Evolutionary conservation across 2,113 vertebrate species (phyloP).

Genomic region (Lepus timidus): DNA sequence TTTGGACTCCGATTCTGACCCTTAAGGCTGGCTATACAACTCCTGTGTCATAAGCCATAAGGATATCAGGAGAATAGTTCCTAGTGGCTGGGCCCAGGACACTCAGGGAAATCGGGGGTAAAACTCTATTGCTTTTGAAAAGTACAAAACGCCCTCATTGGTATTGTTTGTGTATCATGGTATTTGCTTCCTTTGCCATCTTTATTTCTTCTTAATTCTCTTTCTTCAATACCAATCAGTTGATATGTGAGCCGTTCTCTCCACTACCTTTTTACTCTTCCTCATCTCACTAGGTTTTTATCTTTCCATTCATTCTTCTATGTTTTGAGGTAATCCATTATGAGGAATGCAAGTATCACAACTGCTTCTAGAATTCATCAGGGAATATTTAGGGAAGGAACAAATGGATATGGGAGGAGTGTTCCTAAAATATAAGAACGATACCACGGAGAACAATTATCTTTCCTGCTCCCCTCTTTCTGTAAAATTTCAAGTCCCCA

Average conservation of each 20-base stretch:
- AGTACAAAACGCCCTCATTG: not conserved
- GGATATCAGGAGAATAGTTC: not conserved
- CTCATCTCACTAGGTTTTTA: not conserved
- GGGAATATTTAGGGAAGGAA: constrained; percentile 15
- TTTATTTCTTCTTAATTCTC: not conserved
- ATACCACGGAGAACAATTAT: not conserved
- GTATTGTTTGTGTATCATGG: not conserved
- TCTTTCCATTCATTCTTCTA: not conserved
- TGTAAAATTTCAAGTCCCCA: not conserved
- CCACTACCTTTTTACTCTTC: not conserved
- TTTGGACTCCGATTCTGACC: not conserved
- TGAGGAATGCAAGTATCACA: not conserved
- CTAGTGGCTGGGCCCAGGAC: not conserved
- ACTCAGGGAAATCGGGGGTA: not conserved
- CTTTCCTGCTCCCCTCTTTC: not conserved
- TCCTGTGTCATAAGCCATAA: not conserved
- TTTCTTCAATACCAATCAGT: not conserved
- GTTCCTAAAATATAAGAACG: not conserved
- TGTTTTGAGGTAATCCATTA: not conserved
- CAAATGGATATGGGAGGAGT: not conserved
- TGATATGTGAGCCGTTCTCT: not conserved
- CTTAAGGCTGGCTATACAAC: not conserved
- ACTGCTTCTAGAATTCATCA: not conserved
- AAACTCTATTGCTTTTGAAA: not conserved
- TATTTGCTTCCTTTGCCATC: not conserved